These are phyloP conservation scores for Sardina pilchardus DNA, from an alignment of 2,113 vertebrate genomes.

Conservation along the genomic window DNA sequence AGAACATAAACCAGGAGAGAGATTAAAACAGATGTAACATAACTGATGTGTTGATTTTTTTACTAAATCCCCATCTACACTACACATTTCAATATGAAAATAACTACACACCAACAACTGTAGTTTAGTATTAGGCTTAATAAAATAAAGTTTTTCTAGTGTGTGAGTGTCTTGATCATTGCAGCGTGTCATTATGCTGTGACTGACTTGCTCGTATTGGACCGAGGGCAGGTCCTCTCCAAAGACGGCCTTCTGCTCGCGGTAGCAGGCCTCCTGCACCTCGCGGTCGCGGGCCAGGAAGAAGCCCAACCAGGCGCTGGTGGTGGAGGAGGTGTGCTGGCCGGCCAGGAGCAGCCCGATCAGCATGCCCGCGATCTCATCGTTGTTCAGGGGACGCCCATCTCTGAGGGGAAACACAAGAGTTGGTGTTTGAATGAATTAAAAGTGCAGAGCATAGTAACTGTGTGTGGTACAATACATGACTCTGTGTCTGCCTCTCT, in stretches of 20 bases:
- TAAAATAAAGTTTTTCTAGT: background rate
- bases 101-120: background rate
- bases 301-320: slow-evolving; percentile 94
- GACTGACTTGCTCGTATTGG: slow-evolving; percentile 82
- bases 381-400: slow-evolving; percentile 76
- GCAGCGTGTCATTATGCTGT: background rate
- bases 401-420: slow-evolving; percentile 68
- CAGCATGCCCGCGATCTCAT: slow-evolving; percentile 89
- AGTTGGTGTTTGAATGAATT: background rate
- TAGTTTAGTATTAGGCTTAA: background rate
- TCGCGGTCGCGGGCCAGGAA: slow-evolving; percentile 83
- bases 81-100: background rate
- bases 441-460: background rate
- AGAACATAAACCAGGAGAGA: background rate
- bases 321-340: slow-evolving; percentile 97
- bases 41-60: background rate
- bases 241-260: slow-evolving; percentile 85
- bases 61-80: background rate
- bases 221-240: slow-evolving; percentile 82
- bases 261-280: slow-evolving; percentile 84
- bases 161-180: background rate
- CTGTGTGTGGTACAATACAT: background rate
- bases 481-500: background rate
- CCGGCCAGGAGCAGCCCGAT: slow-evolving; percentile 92
- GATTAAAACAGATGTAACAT: background rate